Evolutionary conservation across 1,140 invertebrate genomes (phyloP), one percentile per base, ranked within the genome.

Genomic region (Cyclargus thomasi): DNA sequence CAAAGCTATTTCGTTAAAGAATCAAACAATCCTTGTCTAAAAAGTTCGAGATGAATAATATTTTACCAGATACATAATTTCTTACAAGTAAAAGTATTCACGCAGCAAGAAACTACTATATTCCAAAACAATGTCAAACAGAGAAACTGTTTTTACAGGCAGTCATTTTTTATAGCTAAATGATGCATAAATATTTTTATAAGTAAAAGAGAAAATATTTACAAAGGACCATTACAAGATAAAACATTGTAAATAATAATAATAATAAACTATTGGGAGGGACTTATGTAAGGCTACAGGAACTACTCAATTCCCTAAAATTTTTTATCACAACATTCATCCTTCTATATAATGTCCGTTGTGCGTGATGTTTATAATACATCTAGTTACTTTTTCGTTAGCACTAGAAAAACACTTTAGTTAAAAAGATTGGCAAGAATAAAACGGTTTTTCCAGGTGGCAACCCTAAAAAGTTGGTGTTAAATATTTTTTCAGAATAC

Each of bases 281-380:
- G 39, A 47, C 39, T 47, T 47, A 47, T 11, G 14, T 47, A 47
- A 47, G 39, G 39, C 39, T 47, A 47, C 39, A 47, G 39, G 39
- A 47, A 47, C 39, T 47, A 47, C 39, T 47, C 39, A 47, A 47
- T 47, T 47, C 39, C 39, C 39, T 47, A 47, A 47, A 39, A 39
- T 7, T 47, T 14, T 47, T 47, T 8, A 47, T 47, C 11, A 47
- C 39, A 16, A 47, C 39, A 47, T 16, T 8, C 39, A 47, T 47
- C 29, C 29, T 29, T 29, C 4, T 47, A 47, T 47, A 47, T 11
- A 47, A 47, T 47, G 11, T 47, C 39, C 11, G 14, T 47, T 47
- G 39, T 47, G 39, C 39, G 36, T 23, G 23, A 23, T 23, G 23
- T 23, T 23, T 29, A 7, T 6, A 7, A 3, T 29, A 29, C 29